Conservation (phyloP, 2,888 invertebrate genomes). For the Eustalomyia histrio region DNA sequence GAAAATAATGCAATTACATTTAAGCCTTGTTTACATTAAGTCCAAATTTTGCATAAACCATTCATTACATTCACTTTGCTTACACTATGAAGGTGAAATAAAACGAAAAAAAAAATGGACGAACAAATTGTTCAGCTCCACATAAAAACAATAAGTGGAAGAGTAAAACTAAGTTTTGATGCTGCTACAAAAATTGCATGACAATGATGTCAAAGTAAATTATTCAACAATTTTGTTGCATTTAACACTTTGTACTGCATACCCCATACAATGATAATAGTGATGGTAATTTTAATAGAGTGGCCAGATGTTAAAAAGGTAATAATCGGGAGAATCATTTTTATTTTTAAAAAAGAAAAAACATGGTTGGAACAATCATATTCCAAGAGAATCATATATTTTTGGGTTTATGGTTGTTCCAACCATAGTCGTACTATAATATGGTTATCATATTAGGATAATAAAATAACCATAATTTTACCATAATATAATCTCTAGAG, state of each 20-base stretch:
- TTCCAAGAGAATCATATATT: no score
- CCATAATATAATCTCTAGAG: no score
- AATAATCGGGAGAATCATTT: neutral
- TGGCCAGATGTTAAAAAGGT: neutral
- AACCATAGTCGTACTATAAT: no score
- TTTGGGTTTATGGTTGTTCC: no score
- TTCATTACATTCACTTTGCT: neutral
- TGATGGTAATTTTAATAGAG: constrained; percentile 19
- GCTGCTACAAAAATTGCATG: constrained; percentile 31
- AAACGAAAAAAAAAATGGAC: neutral
- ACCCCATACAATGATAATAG: constrained; percentile 16
- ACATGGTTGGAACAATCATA: no score
- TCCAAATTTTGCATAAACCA: neutral
- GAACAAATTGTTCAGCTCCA: constrained; percentile 2
- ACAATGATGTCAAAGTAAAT: constrained; percentile 68
- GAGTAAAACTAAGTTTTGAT: constrained; percentile 24
- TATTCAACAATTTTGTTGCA: constrained; percentile 67
- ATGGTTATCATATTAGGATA: no score
- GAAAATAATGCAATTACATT: no score
- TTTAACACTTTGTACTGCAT: constrained; percentile 30
- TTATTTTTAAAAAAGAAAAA: neutral
- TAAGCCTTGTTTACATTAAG: no score
- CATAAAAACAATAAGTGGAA: neutral
- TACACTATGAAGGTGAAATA: neutral
- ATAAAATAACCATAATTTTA: no score